Evolutionary conservation across 2,113 vertebrate species (phyloP).

Genomic region (Hylia prasina): DNA sequence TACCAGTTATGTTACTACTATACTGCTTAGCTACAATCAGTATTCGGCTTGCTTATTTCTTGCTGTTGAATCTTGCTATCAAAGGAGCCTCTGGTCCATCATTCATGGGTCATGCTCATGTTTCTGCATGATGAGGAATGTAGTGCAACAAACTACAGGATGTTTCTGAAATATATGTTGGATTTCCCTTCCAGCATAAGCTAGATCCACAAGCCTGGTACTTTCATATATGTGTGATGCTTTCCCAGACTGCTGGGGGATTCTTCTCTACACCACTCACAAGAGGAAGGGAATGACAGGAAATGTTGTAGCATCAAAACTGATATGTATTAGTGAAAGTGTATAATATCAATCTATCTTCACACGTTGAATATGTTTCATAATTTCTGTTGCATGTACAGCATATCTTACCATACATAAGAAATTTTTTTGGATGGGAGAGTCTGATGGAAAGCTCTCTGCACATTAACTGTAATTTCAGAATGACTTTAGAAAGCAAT

Average conservation of each 20-base stretch:
- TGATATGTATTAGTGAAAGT: neutral
- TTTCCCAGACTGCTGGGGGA: neutral
- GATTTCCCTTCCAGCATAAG: neutral
- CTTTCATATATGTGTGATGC: neutral
- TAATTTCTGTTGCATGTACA: neutral
- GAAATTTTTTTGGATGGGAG: neutral
- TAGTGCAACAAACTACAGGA: neutral
- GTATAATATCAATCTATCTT: neutral
- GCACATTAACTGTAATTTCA: slow-evolving; percentile 13
- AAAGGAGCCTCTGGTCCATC: neutral
- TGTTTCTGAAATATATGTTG: neutral
- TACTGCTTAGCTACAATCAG: neutral
- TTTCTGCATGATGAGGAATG: neutral
- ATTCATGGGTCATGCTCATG: neutral
- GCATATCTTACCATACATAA: neutral
- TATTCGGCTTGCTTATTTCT: neutral
- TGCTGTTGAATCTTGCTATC: neutral
- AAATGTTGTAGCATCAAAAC: neutral
- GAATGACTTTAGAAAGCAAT: slow-evolving; percentile 32
- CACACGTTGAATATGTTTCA: neutral
- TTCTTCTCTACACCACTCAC: neutral
- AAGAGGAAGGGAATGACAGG: neutral
- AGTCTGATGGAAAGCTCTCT: neutral
- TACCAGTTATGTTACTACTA: neutral
- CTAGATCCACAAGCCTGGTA: neutral